These are phyloP conservation scores for Aegotheles bennettii DNA, from an alignment of 2,113 vertebrate species.

Conservation along the genomic window DNA sequence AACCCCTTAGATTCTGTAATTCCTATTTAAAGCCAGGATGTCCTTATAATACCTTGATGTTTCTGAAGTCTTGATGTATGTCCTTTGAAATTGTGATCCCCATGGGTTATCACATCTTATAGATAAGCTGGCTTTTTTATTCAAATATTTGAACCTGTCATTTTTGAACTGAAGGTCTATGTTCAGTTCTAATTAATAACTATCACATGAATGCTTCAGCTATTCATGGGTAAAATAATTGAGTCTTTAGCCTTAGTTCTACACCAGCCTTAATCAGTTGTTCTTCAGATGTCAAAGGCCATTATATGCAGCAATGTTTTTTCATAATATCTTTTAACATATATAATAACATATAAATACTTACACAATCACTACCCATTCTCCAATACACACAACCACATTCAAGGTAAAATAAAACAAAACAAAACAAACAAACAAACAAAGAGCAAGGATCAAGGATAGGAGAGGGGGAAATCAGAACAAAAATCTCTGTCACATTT, in stretches of 20 bases:
- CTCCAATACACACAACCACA: neutral
- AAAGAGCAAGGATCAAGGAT: neutral
- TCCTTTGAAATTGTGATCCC: neutral
- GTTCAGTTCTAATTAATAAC: neutral
- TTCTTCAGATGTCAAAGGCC: neutral
- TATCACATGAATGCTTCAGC: neutral
- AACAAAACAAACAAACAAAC: neutral
- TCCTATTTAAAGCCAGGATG: neutral
- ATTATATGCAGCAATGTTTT: neutral
- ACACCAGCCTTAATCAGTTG: neutral
- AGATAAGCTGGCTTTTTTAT: neutral
- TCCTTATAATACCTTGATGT: neutral
- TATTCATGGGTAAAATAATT: neutral
- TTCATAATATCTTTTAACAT: neutral
- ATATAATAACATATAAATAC: too few relatives aligned
- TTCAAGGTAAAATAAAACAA: too few relatives aligned
- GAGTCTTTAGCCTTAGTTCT: neutral
- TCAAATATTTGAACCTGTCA: neutral
- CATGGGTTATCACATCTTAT: neutral
- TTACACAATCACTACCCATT: neutral
- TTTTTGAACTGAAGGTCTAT: neutral
- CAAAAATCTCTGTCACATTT: neutral
- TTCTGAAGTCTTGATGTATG: neutral
- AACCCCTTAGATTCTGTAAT: too few relatives aligned
- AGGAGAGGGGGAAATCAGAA: neutral